Conservation (phyloP, 1,140 invertebrate genomes). For the Harpegnathos saltator region DNA sequence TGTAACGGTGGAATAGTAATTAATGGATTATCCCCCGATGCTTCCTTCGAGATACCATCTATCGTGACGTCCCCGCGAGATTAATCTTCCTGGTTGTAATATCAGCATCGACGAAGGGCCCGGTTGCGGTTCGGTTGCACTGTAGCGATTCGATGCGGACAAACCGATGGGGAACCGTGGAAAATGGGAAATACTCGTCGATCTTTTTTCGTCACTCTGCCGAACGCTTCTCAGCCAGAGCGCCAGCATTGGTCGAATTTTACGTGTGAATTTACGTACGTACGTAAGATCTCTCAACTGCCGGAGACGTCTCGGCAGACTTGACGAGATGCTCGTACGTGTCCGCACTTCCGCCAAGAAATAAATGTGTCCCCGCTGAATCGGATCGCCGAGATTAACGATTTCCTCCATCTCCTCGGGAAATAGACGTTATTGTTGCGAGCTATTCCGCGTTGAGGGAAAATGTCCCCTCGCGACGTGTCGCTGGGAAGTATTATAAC, state of each 20-base stretch:
- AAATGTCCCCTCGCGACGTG: background rate
- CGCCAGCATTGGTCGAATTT: background rate
- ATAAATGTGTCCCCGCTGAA: background rate
- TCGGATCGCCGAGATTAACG: constrained; percentile 17
- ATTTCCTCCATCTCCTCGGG: background rate
- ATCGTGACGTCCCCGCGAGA: constrained; percentile 32
- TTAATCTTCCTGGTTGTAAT: constrained; percentile 21
- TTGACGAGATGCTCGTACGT: background rate
- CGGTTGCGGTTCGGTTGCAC: background rate
- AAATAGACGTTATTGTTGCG: background rate
- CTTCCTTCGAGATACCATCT: constrained; percentile 62
- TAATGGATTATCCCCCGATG: constrained; percentile 63
- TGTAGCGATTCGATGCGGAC: background rate
- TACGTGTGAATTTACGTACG: background rate
- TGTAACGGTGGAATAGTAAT: constrained; percentile 56
- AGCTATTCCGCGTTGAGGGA: background rate
- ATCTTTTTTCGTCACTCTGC: background rate
- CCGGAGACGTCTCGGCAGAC: too few relatives aligned
- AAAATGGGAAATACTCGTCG: background rate
- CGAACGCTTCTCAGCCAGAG: background rate
- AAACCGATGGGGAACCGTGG: background rate
- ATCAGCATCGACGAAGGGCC: background rate
- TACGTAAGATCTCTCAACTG: too few relatives aligned
- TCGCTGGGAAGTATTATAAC: constrained; percentile 9
- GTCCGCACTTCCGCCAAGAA: background rate